These are phyloP conservation scores for Silurus asotus DNA, from an alignment of 2,113 vertebrate genomes.

Conservation along the genomic window DNA sequence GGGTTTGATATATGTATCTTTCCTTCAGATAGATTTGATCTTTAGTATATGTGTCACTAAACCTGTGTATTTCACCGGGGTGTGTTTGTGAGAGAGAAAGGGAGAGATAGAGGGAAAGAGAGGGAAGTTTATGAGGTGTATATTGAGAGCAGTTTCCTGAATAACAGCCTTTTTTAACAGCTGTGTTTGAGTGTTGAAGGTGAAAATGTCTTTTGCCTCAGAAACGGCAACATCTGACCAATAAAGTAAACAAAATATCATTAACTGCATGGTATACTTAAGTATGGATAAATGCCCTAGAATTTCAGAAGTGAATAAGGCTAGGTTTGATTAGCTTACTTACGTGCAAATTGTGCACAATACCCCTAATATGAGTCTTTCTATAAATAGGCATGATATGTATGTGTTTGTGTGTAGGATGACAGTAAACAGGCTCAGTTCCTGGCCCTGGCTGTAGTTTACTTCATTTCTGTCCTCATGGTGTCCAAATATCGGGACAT, in stretches of 20 bases:
- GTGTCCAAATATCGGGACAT: constrained; percentile 99
- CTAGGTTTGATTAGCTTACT: background rate
- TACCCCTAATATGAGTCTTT: background rate
- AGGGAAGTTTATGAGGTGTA: background rate
- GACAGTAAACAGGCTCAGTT: constrained; percentile 99
- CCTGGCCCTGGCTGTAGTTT: constrained; percentile 94
- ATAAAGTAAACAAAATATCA: background rate
- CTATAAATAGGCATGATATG: background rate
- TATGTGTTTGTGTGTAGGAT: constrained; percentile 74
- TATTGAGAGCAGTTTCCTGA: background rate
- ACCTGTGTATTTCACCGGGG: background rate
- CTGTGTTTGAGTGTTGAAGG: background rate
- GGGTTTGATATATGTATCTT: background rate
- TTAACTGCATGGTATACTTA: background rate
- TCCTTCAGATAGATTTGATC: background rate
- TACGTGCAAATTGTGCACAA: background rate
- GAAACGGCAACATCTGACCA: background rate
- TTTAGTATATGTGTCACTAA: background rate
- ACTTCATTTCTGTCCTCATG: constrained; percentile 99
- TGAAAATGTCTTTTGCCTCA: background rate
- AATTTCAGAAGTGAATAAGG: background rate
- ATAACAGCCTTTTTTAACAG: too few relatives aligned
- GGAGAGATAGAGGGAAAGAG: background rate
- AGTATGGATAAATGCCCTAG: background rate
- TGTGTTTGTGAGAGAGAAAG: background rate